Evolutionary conservation across 1,140 invertebrate genomes (phyloP), one percentile per base, ranked within the genome.

Genomic region (Chrysoperla carnea): DNA sequence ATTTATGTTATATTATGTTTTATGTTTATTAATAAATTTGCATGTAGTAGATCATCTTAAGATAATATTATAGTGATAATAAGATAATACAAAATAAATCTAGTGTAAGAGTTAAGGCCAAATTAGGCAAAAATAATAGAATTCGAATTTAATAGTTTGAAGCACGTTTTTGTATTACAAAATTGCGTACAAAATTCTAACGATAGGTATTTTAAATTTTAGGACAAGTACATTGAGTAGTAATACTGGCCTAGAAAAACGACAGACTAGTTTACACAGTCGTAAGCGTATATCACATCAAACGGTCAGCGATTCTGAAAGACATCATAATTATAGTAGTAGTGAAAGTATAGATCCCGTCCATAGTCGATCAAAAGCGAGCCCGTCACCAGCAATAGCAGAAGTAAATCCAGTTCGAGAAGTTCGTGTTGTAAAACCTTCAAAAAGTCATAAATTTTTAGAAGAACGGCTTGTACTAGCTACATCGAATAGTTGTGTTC

Each of bases 381-480:
- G 17, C 5, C 17, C 17, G 5, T 23, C 17, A 23, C 17, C 17
- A 23, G 17, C 17, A 23, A 23, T 23, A 23, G 17, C 17, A 23
- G 17, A 23, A 28, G 61, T 61, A 42, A 66, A 69, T 43, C 63
- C 63, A 41, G 71, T 55, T 29, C 73, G 69, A 52, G 74, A 76
- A 54, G 64, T 81, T 6, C 67, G 71, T 55, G 54, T 76, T 42
- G 49, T 75, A 29, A 61, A 67, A 42, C 66, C 74, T 35, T 55
- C 64, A 13, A 75, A 72, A 52, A 69, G 71, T 43, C 70, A 75
- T 17, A 72, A 69, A 60, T 77, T 84, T 55, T 73, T 68, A 45
- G 78, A 85, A 60, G 82, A 88, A 57, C 70, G 84, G 50, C 64
- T 89, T 43, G 74, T 84, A 40, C 66, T 90, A 57, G 73, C 78